phyloP scores from a whole-genome alignment of 2,797 vertebrate species.

The Xerus rutilus region DNA sequence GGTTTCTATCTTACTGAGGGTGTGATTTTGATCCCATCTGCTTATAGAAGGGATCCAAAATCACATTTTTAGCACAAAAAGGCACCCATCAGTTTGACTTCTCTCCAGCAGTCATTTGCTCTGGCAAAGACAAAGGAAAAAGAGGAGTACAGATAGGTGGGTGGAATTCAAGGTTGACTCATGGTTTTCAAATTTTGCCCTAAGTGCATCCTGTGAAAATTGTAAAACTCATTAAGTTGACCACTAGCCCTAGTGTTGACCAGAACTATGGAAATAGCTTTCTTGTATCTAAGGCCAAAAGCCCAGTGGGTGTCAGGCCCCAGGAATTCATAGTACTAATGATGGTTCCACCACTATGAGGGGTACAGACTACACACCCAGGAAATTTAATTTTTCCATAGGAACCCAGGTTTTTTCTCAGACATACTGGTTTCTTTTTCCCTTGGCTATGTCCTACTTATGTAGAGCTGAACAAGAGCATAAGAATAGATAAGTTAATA shows the following conservation, averaged over 20 bases:
- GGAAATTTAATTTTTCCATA: not conserved
- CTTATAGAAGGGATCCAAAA: constrained; percentile 6
- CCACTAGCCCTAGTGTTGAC: not conserved
- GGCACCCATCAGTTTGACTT: not conserved
- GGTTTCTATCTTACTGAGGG: constrained; percentile 52
- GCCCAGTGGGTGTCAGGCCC: not conserved
- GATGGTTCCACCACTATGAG: not conserved
- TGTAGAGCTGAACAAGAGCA: not conserved
- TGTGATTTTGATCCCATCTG: not conserved
- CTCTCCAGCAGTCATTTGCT: constrained; percentile 14
- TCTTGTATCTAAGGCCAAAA: not conserved
- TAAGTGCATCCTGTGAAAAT: not conserved
- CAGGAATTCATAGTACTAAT: not conserved
- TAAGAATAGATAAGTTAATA: not conserved
- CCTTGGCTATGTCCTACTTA: not conserved
- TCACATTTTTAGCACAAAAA: constrained; percentile 3
- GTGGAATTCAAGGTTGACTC: not conserved
- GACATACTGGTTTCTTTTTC: constrained; percentile 16
- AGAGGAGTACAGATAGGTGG: not conserved
- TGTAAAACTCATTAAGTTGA: not conserved
- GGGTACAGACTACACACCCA: not conserved
- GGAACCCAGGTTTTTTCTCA: constrained; percentile 5
- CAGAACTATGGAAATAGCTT: not conserved
- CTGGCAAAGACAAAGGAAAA: not conserved
- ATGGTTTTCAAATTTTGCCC: not conserved